Conservation (phyloP, 2,888 invertebrate genomes). For the Eubasilissa splendida region DNA sequence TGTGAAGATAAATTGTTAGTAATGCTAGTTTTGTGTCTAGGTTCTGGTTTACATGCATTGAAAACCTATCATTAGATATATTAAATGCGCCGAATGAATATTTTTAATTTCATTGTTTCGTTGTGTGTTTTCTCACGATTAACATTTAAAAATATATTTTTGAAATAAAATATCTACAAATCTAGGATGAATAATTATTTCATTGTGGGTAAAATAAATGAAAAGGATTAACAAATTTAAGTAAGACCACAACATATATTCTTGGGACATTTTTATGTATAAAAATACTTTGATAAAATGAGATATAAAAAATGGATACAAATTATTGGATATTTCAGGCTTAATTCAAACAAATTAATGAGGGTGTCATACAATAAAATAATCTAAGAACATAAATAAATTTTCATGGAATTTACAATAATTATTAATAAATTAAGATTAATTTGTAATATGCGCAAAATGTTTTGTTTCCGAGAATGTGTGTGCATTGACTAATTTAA, state of each 20-base stretch:
- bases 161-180: background rate
- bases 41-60: too few species aligned
- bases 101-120: background rate
- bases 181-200: background rate
- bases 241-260: constrained; percentile 35
- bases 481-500: background rate
- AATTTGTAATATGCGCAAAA: too few species aligned
- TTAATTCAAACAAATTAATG: too few species aligned
- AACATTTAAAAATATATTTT: background rate
- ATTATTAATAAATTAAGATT: too few species aligned
- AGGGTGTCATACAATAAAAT: too few species aligned
- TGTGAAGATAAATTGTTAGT: too few species aligned
- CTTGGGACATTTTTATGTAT: constrained; percentile 23
- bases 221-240: constrained; percentile 27
- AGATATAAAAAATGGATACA: background rate
- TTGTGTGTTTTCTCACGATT: constrained; percentile 30
- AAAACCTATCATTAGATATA: too few species aligned
- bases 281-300: constrained; percentile 9
- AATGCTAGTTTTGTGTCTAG: too few species aligned
- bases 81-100: too few species aligned
- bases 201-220: background rate
- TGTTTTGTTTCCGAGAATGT: too few species aligned
- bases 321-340: background rate
- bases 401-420: too few species aligned
- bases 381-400: too few species aligned